Evolutionary conservation across 2,113 vertebrate genomes (phyloP), one percentile per base, ranked within the genome.

Genomic region (Elaphurus davidianus): DNA sequence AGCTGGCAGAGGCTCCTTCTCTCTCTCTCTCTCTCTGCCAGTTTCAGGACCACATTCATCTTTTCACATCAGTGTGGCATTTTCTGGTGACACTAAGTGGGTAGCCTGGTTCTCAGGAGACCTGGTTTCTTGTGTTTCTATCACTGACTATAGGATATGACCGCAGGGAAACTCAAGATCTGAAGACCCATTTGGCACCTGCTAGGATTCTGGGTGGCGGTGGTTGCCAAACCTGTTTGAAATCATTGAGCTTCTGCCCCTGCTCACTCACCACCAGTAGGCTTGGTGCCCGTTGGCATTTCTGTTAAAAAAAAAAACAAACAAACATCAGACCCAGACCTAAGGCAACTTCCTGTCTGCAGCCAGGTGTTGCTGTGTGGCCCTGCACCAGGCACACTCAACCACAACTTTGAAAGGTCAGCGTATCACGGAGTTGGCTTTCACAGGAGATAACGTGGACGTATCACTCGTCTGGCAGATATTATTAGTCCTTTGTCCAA

Each of bases 391-490:
- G 19, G 36, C 43, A 13, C 33, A 6, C 74, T 27, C 25, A n/a
- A 0, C 33, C 67, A 4, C 43, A 9, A 3, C 21, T 27, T 14
- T 2, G 1, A 4, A 1, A 78, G 30, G 30, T 4, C 71, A 40
- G 3, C 36, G 0, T 0, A 11, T 1, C 60, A 14, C 0, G 1
- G 5, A 33, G 87, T 2, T 15, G 10, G 1, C 8, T 54, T 33
- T 54, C 23, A 16, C 55, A 0, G 33, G 27, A 71, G 55, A 94
- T n/a, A 59, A 76, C 3, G 3, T 12, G 47, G 28, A 43, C 50
- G 2, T 40, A 30, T 67, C 40, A 47, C 85, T 47, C 40, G 23
- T 21, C 83, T 40, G 84, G 60, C 82, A 67, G 52, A 27, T 33
- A 23, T 27, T 83, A 81, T 45, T 54, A n/a, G 60, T 45, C 30